Conservation (phyloP, 37 sponge, comb jelly and placozoan species). For the Agelas oroides region DNA sequence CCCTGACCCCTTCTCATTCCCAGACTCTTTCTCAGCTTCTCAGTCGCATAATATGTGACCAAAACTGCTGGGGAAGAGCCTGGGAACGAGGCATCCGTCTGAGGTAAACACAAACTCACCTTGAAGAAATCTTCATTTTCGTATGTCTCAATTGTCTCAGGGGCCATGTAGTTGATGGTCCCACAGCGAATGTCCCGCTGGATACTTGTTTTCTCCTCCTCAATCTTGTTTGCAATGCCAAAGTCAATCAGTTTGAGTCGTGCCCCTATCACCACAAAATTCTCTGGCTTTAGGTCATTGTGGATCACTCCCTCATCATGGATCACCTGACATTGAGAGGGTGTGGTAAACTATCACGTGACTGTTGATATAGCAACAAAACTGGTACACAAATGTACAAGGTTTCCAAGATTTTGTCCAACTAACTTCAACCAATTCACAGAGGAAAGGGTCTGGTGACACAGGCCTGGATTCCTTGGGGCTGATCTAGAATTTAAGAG, state of each 20-base stretch:
- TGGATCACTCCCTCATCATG: conserved; percentile 83
- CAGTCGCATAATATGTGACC: too few species aligned
- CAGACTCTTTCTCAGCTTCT: too few species aligned
- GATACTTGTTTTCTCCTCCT: conserved; percentile 75
- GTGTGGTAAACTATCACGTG: neutral
- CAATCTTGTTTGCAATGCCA: conserved; percentile 73
- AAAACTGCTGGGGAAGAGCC: too few species aligned
- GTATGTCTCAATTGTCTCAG: conserved; percentile 70
- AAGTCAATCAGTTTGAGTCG: conserved; percentile 86
- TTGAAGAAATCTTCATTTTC: conserved; percentile 35
- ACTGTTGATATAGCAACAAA: too few species aligned
- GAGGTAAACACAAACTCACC: conserved; percentile 9
- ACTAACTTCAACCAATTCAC: too few species aligned
- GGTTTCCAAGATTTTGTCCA: too few species aligned
- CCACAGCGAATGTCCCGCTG: conserved; percentile 71
- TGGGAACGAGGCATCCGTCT: too few species aligned
- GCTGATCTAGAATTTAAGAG: too few species aligned
- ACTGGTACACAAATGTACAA: too few species aligned
- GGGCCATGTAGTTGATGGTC: conserved; percentile 91
- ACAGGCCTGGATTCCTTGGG: too few species aligned
- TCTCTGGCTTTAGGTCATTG: conserved; percentile 88
- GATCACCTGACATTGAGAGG: conserved; percentile 42
- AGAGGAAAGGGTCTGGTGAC: too few species aligned
- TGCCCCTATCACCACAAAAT: conserved; percentile 68
- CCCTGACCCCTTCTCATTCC: too few species aligned